Base-by-base conservation (phyloP, 2,113 vertebrate genomes). In the Spea bombifrons region DNA sequence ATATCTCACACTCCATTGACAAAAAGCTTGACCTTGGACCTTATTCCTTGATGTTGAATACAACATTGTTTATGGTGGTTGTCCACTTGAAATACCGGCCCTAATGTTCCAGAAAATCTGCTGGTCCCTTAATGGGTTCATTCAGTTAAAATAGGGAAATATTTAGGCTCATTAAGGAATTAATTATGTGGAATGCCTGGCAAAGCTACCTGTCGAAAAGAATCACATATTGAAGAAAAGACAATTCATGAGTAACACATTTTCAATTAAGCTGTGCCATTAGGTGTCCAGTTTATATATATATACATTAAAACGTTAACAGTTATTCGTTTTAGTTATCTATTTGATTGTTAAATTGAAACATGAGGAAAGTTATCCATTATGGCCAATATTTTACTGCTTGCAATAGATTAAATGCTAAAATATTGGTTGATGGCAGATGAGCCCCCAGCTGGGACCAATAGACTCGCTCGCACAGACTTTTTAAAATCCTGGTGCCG, bases 131-230 rank as follows among this genome's bases (percentile, higher is more conserved):
- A 70, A 81, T 68, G 48, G 84, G 76, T 73, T 75, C 75, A 75
- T 78, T 5, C 13, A 86, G 81, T 83, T 78, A 84, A 49, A 88
- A 83, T 73, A 86, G 76, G 48, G 77, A 85, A 83, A 83, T 4
- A 3, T 87, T 88, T 72, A 0, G 77, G 81, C 73, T 83, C 74
- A 68, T 87, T 89, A 89, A 74, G 76, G 86, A 90, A 87, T 88
- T 86, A 89, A 84, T 82, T 90, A 82, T 48, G 52, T 63, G 83
- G 87, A 88, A 80, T 85, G 86, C 87, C 82, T 86, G 88, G 85
- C 81, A 83, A 0, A 0, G 63, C 80, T 82, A 82, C 78, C 71
- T 85, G 67, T 85, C 73, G 67, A 71, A 82, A 87, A 82, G 50
- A 81, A 66, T 83, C 82, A 59, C 75, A 57, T 63, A 78, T 47